phyloP scores from a whole-genome alignment of 2,113 vertebrate genomes.

The Mandrillus leucophaeus region DNA sequence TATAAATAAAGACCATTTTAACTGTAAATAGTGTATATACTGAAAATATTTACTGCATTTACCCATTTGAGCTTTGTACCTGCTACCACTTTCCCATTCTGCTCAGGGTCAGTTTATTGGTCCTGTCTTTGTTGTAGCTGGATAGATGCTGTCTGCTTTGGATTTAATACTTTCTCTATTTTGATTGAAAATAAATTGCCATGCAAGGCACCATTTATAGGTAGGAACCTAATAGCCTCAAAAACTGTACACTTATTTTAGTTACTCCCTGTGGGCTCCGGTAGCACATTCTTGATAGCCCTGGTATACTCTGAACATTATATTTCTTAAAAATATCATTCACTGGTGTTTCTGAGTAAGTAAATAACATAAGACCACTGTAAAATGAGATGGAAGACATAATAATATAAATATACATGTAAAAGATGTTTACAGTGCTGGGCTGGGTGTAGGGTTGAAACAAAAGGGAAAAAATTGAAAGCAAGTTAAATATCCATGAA shows the following conservation, averaged over 20 bases:
- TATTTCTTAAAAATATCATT: not conserved
- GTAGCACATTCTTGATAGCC: not conserved
- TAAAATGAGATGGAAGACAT: not conserved
- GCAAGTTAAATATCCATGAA: not conserved
- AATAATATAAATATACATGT: not conserved
- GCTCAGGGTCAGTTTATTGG: not conserved
- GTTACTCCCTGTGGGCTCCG: not conserved
- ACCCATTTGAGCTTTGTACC: not conserved
- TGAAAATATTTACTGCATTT: not conserved
- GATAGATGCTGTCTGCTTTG: not conserved
- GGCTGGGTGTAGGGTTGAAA: not conserved
- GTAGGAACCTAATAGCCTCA: not conserved
- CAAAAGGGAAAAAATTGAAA: not conserved
- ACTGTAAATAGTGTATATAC: not conserved
- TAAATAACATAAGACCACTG: not conserved
- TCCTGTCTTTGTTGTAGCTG: not conserved
- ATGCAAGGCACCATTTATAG: not conserved
- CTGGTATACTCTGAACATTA: not conserved
- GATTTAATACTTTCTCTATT: not conserved
- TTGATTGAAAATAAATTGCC: not conserved
- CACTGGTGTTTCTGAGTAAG: not conserved
- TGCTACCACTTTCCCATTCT: not conserved
- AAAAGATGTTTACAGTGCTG: not conserved
- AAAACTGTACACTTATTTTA: not conserved
- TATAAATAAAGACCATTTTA: not conserved